phyloP scores from a whole-genome alignment of 2,113 vertebrate genomes.

The Gallinago media region DNA sequence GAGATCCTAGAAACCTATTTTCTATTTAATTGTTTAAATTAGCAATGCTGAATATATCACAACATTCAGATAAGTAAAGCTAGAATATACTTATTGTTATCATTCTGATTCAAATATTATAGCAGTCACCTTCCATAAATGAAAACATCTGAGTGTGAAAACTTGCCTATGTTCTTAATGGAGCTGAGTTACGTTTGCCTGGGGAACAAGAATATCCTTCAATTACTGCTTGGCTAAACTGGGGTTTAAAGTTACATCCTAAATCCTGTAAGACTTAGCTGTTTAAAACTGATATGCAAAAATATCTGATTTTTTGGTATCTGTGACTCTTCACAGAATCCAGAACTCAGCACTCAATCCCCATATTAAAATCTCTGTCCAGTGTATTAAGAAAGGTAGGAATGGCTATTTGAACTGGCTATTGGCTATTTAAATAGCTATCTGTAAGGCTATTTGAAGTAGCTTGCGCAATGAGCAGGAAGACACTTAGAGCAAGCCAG shows the following conservation, averaged over 20 bases:
- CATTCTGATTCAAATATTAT: neutral
- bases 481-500: neutral
- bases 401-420: neutral
- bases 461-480: neutral
- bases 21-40: neutral
- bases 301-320: neutral
- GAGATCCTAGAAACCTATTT: neutral
- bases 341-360: neutral
- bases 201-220: neutral
- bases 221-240: neutral
- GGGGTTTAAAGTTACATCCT: neutral
- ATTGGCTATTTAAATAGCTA: neutral
- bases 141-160: neutral
- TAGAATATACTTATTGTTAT: neutral
- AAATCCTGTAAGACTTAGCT: neutral
- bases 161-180: neutral
- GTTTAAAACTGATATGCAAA: neutral
- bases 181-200: neutral
- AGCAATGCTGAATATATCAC: neutral
- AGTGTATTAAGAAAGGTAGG: neutral
- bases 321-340: neutral
- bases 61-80: neutral
- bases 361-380: neutral
- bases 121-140: neutral
- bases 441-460: neutral